phyloP scores from a whole-genome alignment of 2,888 invertebrate genomes.

The Hemistola chrysoprasaria region DNA sequence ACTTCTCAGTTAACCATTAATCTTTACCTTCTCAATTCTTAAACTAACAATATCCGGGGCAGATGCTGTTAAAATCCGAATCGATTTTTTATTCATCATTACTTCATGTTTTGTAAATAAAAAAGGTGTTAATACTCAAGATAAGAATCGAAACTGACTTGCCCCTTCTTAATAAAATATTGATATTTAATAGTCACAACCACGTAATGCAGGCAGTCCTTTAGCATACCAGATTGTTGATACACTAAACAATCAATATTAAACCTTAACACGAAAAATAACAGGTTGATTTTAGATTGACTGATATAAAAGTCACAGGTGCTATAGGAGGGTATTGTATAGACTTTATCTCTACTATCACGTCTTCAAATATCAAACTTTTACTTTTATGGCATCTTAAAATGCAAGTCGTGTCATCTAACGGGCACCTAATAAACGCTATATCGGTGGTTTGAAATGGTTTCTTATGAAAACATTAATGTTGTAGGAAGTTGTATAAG shows the following conservation, averaged over 20 bases:
- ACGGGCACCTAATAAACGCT: slow-evolving; percentile 47
- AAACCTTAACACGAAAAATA: slow-evolving; percentile 7
- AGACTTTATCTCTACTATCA: slow-evolving; percentile 70
- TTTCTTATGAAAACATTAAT: slow-evolving; percentile 17
- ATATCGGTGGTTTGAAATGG: slow-evolving; percentile 8
- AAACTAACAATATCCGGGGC: slow-evolving; percentile 56
- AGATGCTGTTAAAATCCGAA: slow-evolving; percentile 57
- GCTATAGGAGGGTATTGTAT: slow-evolving; percentile 59
- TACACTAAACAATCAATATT: slow-evolving; percentile 70
- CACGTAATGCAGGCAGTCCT: slow-evolving; percentile 72
- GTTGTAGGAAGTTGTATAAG: slow-evolving; percentile 15
- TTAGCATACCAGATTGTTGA: too few relatives aligned
- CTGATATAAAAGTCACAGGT: slow-evolving; percentile 63
- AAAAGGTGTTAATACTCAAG: slow-evolving; percentile 76
- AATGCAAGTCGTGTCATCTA: slow-evolving; percentile 67
- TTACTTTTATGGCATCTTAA: slow-evolving; percentile 75
- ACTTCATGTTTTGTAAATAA: slow-evolving; percentile 58
- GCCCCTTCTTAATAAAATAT: slow-evolving; percentile 72
- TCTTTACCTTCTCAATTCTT: slow-evolving; percentile 33
- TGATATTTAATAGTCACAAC: slow-evolving; percentile 74
- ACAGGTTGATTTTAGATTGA: slow-evolving; percentile 33
- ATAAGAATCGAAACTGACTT: slow-evolving; percentile 68
- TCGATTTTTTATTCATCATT: slow-evolving; percentile 48
- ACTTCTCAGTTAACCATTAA: slow-evolving; percentile 46
- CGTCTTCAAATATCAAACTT: slow-evolving; percentile 75